Percentiles rank a stretch among this genome's conserved stretches.
These are phyloP conservation scores for Galerucella pusilla DNA, from an alignment of 2,888 invertebrate species.

Conservation along the genomic window DNA sequence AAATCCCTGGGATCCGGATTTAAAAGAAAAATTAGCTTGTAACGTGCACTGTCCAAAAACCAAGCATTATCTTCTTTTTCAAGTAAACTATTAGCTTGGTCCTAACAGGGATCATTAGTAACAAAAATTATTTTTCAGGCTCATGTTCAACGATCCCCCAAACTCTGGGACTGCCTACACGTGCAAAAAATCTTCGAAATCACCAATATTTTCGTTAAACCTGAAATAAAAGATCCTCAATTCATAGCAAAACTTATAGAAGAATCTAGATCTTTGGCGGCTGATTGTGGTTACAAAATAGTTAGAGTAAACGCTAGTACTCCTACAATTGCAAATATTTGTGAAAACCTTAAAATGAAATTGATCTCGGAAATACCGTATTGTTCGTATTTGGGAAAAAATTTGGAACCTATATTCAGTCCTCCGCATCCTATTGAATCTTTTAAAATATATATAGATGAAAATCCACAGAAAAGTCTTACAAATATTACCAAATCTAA, in stretches of 20 bases:
- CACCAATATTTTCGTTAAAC: constrained; percentile 66
- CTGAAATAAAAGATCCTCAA: constrained; percentile 67
- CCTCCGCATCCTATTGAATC: constrained; percentile 67
- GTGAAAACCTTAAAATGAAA: constrained; percentile 67
- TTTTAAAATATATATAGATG: constrained; percentile 65
- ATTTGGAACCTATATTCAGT: constrained; percentile 67
- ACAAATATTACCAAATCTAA: neutral
- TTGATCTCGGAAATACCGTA: constrained; percentile 67
- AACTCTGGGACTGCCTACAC: constrained; percentile 65
- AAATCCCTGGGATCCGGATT: constrained; percentile 67
- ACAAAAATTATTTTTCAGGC: constrained; percentile 62
- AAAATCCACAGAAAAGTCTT: constrained; percentile 44
- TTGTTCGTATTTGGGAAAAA: constrained; percentile 66
- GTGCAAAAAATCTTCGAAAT: constrained; percentile 68
- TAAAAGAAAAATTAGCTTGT: constrained; percentile 69
- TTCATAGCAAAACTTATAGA: constrained; percentile 65
- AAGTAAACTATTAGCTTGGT: constrained; percentile 58
- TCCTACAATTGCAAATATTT: constrained; percentile 66
- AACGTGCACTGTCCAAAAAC: constrained; percentile 63
- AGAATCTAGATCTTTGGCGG: constrained; percentile 62
- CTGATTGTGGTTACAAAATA: constrained; percentile 66
- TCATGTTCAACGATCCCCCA: constrained; percentile 66
- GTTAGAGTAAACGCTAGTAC: constrained; percentile 67
- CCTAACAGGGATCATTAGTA: too few species aligned
- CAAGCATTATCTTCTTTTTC: constrained; percentile 67